Evolutionary conservation across 2,797 vertebrate genomes (phyloP).

Genomic region (Podargus strigoides): DNA sequence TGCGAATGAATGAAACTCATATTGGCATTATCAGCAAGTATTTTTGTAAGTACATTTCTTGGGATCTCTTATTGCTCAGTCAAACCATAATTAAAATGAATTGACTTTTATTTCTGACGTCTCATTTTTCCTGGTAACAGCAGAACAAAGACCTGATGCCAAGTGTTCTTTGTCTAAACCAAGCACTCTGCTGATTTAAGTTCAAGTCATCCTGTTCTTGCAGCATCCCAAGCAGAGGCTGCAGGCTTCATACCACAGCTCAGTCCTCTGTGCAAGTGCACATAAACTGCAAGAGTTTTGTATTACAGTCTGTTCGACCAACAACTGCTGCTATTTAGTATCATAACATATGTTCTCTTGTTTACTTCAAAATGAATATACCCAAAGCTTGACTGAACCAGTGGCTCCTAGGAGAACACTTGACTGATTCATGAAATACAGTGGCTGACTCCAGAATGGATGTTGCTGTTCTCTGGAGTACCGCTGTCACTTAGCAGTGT

Average conservation of each 20-base stretch:
- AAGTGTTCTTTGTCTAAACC: neutral
- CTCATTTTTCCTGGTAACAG: neutral
- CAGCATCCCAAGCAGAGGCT: neutral
- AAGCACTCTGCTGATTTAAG: neutral
- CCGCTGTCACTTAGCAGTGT: neutral
- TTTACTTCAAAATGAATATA: constrained; percentile 14
- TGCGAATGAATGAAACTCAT: neutral
- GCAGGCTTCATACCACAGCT: neutral
- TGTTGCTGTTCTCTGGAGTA: neutral
- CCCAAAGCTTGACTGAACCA: neutral
- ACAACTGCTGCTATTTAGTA: neutral
- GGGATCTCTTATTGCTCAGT: neutral
- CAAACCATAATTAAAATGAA: neutral
- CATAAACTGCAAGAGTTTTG: neutral
- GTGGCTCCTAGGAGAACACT: neutral
- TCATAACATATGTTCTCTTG: neutral
- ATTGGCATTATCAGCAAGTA: neutral
- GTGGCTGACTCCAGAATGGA: neutral
- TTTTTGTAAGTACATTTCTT: neutral
- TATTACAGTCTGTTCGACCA: neutral
- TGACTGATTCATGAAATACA: neutral
- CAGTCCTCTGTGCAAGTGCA: neutral
- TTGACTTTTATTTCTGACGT: neutral
- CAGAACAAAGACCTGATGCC: neutral
- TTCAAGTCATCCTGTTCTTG: neutral